Base-by-base conservation (phyloP, 1,140 invertebrate genomes). In the Zaprionus gabonicus region DNA sequence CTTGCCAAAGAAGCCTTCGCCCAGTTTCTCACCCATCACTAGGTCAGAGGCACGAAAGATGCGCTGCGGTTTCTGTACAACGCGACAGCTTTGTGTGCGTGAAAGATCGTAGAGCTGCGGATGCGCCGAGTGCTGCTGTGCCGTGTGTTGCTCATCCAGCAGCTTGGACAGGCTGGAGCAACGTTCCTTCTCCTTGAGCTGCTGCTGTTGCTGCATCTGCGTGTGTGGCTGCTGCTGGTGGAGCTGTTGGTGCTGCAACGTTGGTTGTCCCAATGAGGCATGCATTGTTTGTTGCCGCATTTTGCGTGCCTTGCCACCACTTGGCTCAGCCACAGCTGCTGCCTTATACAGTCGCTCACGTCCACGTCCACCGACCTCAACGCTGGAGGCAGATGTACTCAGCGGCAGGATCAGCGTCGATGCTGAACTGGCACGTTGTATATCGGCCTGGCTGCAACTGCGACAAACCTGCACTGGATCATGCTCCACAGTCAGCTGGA, bases 1-100 rank as follows among this genome's bases (percentile, higher is more conserved):
- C 93, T 98, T 97, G 1, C 98, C 98, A 92, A 98, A 99, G 93
- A 98, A 99, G 23, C 98, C 98, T 92, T 97, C 96, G 9, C 98
- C 98, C 6, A 99, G 93, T 2, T 99, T 94, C 92, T 98, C 97
- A 34, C 98, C 98, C 93, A 94, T 92, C 0, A 98, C 95, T 44
- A 99, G 93, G 94, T 99, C 98, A 59, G 96, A 96, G 34, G 97
- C 97, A 2, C 98, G 95, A 93, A 99, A 99, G 70, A 98, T 95
- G 78, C 97, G 96, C 79, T 95, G 96, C 10, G 93, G 92, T 23
- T 94, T 93, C 51, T 96, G 95, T 86, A 98, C 97, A 2, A 97
- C 95, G 27, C 97, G 95, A 93, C 98, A 98, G 2, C 97, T 98
- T 86, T 97, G 95, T 3, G 97, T 97, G 38, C 98, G 93, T 20